phyloP scores from a whole-genome alignment of 2,797 vertebrate genomes.

The Enteromius treurensis region DNA sequence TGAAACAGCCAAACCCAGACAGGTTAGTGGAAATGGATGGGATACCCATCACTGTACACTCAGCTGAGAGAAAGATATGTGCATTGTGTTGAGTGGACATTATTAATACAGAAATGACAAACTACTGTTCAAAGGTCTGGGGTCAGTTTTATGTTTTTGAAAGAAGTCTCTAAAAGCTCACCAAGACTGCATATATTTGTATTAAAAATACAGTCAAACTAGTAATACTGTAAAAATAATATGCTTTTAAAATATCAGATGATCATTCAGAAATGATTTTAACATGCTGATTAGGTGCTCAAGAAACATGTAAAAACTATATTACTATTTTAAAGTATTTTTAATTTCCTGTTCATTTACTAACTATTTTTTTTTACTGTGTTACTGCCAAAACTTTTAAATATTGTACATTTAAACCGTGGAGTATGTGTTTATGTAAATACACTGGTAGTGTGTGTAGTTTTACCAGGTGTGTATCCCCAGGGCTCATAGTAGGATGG shows the following conservation, averaged over 20 bases:
- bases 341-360: neutral
- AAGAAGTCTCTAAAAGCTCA: neutral
- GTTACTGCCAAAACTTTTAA: neutral
- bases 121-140: neutral
- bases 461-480: conserved; percentile 92
- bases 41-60: conserved; percentile 97
- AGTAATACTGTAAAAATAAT: neutral
- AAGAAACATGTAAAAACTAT: neutral
- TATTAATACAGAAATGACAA: neutral
- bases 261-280: neutral
- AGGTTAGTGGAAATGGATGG: conserved; percentile 94
- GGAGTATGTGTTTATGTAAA: neutral
- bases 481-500: conserved; percentile 96
- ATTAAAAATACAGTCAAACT: neutral
- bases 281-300: neutral
- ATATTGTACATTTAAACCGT: no score
- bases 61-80: conserved; percentile 75
- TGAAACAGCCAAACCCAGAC: conserved; percentile 95
- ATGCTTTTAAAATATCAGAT: neutral
- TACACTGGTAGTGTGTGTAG: neutral
- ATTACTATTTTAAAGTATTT: no score
- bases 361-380: neutral
- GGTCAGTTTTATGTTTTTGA: no score
- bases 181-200: neutral
- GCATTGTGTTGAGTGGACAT: neutral